Conservation (phyloP, 2,888 invertebrate genomes). For the Lochmaea crataegi region DNA sequence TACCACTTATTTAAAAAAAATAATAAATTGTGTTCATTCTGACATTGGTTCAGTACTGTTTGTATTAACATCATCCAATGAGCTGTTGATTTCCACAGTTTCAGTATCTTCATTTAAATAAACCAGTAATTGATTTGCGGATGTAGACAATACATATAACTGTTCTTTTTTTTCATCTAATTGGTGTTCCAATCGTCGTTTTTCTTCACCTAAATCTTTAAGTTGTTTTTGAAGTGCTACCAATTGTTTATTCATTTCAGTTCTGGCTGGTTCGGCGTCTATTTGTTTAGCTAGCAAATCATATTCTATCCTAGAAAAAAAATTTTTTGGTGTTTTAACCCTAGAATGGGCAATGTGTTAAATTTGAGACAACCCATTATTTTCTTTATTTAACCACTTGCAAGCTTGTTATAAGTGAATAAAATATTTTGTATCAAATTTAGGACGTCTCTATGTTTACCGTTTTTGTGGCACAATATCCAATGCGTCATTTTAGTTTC, state of each 20-base stretch:
- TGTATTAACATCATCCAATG: slow-evolving; percentile 66
- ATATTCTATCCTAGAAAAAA: slow-evolving; percentile 77
- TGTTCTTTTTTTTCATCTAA: slow-evolving; percentile 88
- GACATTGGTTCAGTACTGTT: slow-evolving; percentile 64
- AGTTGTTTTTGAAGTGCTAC: slow-evolving; percentile 80
- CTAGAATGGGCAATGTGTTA: too few relatives aligned
- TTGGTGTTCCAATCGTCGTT: slow-evolving; percentile 79
- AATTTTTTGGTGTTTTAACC: too few relatives aligned
- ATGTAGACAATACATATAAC: slow-evolving; percentile 87
- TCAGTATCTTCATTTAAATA: slow-evolving; percentile 75
- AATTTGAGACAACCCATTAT: too few relatives aligned
- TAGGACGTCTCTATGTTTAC: too few relatives aligned
- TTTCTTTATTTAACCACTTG: too few relatives aligned
- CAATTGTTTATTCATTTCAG: slow-evolving; percentile 79
- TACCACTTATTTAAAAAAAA: too few relatives aligned
- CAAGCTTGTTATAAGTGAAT: too few relatives aligned
- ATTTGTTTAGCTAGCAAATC: slow-evolving; percentile 93
- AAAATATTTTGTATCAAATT: too few relatives aligned
- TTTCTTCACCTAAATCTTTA: slow-evolving; percentile 75
- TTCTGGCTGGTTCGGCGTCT: slow-evolving; percentile 88
- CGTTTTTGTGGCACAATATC: too few relatives aligned
- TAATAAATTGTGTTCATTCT: slow-evolving; percentile 52
- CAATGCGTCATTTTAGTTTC: too few relatives aligned
- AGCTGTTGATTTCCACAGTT: slow-evolving; percentile 50
- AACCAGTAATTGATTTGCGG: slow-evolving; percentile 86